Evolutionary conservation across 2,888 invertebrate species (phyloP), one percentile per base, ranked within the genome.

Genomic region (Drosophila aldrichi): DNA sequence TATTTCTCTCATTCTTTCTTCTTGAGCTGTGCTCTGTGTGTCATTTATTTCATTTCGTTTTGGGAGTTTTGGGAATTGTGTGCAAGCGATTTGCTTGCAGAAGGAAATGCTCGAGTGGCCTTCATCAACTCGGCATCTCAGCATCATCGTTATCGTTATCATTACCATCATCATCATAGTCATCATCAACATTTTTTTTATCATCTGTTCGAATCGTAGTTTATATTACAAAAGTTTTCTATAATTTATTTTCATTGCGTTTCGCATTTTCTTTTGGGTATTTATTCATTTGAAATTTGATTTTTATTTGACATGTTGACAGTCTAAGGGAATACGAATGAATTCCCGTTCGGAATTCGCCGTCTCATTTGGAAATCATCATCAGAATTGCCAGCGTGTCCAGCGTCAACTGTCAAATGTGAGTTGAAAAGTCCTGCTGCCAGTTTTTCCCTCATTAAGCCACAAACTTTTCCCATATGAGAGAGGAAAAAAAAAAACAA

Each of bases 231-330:
- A 87, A 85, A 85, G 82, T 87, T 83, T 79, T 63, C 67, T 74
- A 88, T 86, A 89, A 89, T 88, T 89, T 86, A 88, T 86, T 89
- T 86, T 88, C 89, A 82, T 88, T 89, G 80, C 85, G 71, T 77
- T 77, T 79, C 77, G 77, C 70, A 71, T 79, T 84, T 79, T 72
- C 73, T 84, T 81, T 74, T 49, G 61, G 70, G 78, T 78, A 82
- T 81, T 81, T 83, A 84, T 84, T 77, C 81, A 84, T 88, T 89
- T 84, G 89, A 86, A 89, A 86, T 86, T 82, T 88, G 89, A 86
- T 86, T 88, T 89, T 89, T 89, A 89, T 89, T 89, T 89, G 85
- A 88, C 85, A 89, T 85, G 73, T 84, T 85, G 89, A 85, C 84
- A 74, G 79, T 61, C 87, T 56, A 58, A 51, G 80, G 77, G 68